A percentile compares a stretch with the other conserved stretches of the same genome.
phyloP scores from a whole-genome alignment of 2,113 vertebrate species.

The Nymphicus hollandicus region DNA sequence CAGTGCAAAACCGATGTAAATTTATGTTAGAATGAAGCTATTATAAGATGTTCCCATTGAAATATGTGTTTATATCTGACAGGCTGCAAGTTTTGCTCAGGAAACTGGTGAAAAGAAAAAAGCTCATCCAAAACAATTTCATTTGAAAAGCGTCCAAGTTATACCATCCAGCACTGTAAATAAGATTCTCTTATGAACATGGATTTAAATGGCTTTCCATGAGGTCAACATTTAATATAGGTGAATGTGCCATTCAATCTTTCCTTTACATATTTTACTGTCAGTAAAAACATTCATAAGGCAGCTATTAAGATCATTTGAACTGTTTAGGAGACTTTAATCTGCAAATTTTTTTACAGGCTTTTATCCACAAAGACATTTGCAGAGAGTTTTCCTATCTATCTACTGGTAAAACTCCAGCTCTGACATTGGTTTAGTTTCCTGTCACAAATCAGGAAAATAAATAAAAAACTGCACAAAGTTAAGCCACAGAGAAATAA shows the following conservation, averaged over 20 bases:
- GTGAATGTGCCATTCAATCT: not conserved
- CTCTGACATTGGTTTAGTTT: not conserved
- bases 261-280: not conserved
- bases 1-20: not conserved
- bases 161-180: not conserved
- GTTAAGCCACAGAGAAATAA: not conserved
- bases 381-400: not conserved
- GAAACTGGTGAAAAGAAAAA: not conserved
- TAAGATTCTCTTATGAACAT: not conserved
- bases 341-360: not conserved
- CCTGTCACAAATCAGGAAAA: not conserved
- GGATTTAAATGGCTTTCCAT: not conserved
- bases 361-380: not conserved
- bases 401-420: not conserved
- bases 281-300: conserved; percentile 26
- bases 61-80: not conserved
- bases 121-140: not conserved
- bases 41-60: not conserved
- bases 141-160: conserved; percentile 34
- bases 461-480: not conserved
- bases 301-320: not conserved
- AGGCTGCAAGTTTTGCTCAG: not conserved
- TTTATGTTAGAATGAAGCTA: not conserved
- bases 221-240: not conserved
- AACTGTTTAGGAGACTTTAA: not conserved